phyloP scores from a whole-genome alignment of 2,113 vertebrate species.

The Leptobrachium ailaonicum region DNA sequence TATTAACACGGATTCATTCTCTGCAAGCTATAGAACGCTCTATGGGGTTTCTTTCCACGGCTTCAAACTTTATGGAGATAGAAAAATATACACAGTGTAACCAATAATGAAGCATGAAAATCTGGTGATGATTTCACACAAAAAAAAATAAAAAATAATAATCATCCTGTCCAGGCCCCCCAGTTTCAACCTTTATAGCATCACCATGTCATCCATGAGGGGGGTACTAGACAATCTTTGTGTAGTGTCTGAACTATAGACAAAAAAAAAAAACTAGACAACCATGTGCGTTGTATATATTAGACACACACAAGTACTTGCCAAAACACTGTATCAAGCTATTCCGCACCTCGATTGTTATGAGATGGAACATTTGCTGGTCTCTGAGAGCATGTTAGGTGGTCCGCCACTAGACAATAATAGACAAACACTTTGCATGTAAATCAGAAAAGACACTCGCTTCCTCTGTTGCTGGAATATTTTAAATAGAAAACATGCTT shows the following conservation, averaged over 20 bases:
- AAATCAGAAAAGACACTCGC: slow-evolving; percentile 11
- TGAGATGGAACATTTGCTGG: background rate
- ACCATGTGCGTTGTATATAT: slow-evolving; percentile 9
- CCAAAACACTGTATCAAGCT: background rate
- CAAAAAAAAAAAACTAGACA: background rate
- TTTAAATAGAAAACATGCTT: slow-evolving; percentile 36
- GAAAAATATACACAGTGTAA: too few relatives aligned
- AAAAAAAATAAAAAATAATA: too few relatives aligned
- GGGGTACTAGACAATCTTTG: background rate
- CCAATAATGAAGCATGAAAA: too few relatives aligned
- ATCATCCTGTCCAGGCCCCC: too few relatives aligned
- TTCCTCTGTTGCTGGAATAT: slow-evolving; percentile 28
- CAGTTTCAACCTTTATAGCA: background rate
- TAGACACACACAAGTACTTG: slow-evolving; percentile 2
- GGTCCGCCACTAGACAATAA: slow-evolving; percentile 19
- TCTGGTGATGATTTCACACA: too few relatives aligned
- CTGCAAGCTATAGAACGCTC: too few relatives aligned
- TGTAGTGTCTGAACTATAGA: background rate
- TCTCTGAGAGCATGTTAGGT: slow-evolving; percentile 18
- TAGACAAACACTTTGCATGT: background rate
- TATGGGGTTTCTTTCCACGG: too few relatives aligned
- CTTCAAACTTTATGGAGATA: too few relatives aligned
- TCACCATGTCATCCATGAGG: background rate
- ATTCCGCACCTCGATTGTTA: background rate
- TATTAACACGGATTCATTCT: too few relatives aligned